These are phyloP conservation scores for Hyppa rectilinea DNA, from an alignment of 2,888 invertebrate species.

Conservation along the genomic window DNA sequence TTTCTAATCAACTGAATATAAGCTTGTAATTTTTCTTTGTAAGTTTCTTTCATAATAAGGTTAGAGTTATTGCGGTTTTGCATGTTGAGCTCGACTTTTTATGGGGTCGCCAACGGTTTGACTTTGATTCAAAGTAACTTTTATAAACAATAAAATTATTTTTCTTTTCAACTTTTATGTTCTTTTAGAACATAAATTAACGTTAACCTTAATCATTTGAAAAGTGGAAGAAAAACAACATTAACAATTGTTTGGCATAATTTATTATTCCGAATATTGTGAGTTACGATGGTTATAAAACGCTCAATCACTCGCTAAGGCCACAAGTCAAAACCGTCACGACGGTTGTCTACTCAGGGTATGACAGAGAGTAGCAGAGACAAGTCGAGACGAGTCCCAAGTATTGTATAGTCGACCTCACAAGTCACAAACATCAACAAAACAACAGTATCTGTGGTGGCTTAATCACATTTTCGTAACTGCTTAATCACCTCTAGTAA, in stretches of 20 bases:
- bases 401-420: neutral
- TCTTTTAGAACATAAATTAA: constrained; percentile 23
- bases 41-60: constrained; percentile 82
- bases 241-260: constrained; percentile 29
- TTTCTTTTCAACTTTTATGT: constrained; percentile 33
- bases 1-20: constrained; percentile 72
- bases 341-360: neutral
- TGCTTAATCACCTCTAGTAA: too few species aligned
- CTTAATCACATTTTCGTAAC: too few species aligned
- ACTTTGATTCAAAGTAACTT: constrained; percentile 45
- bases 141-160: constrained; percentile 33
- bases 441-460: too few species aligned
- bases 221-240: constrained; percentile 34
- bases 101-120: constrained; percentile 77
- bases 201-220: constrained; percentile 29
- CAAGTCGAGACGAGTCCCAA: neutral
- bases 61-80: constrained; percentile 84
- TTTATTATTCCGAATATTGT: constrained; percentile 17
- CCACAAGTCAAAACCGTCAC: neutral
- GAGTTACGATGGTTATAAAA: constrained; percentile 29
- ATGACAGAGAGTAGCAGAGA: neutral
- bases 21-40: constrained; percentile 72
- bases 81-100: constrained; percentile 78
- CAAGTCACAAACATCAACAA: too few species aligned
- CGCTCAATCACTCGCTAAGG: constrained; percentile 6